Evolutionary conservation across 2,113 vertebrate genomes (phyloP).

Genomic region (Paradoxurus hermaphroditus): DNA sequence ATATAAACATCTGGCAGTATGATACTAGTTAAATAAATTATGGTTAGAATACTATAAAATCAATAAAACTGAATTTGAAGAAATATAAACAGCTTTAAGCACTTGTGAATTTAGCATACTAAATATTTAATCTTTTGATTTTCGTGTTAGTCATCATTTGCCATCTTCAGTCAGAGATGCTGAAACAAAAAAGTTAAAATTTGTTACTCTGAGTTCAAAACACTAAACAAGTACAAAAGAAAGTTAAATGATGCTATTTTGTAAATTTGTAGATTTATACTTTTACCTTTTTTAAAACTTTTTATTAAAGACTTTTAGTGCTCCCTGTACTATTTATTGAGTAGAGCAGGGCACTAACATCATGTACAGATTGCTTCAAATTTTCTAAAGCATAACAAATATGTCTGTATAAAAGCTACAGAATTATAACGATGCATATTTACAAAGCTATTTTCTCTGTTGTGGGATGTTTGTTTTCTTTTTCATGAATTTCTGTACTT

Average conservation of each 20-base stretch:
- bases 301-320: background rate
- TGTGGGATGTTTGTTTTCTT: background rate
- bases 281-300: background rate
- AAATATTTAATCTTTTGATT: background rate
- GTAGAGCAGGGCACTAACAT: background rate
- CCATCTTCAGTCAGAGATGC: background rate
- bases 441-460: background rate
- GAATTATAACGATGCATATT: background rate
- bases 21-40: background rate
- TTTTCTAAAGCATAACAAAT: background rate
- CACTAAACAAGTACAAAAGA: background rate
- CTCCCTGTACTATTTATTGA: background rate
- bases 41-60: background rate
- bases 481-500: background rate
- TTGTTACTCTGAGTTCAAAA: background rate
- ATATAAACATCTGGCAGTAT: background rate
- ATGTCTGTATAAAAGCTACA: background rate
- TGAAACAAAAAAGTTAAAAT: background rate
- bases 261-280: background rate
- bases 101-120: background rate
- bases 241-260: background rate
- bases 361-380: background rate
- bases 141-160: background rate
- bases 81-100: background rate
- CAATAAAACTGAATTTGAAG: background rate